phyloP scores from a whole-genome alignment of 2,113 vertebrate species.

The Galemys pyrenaicus region DNA sequence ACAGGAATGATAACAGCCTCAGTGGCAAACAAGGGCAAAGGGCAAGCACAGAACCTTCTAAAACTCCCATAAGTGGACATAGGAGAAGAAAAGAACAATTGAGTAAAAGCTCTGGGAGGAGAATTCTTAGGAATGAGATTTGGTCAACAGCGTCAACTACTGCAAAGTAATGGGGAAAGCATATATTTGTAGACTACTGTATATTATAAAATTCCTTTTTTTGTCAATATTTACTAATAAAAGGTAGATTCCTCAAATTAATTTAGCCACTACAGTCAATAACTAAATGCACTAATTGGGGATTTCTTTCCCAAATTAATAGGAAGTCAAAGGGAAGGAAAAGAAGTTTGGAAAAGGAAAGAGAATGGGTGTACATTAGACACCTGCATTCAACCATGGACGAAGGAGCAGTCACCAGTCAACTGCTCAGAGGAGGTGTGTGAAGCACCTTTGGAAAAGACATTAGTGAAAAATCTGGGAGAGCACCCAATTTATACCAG shows the following conservation, averaged over 20 bases:
- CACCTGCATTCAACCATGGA: neutral
- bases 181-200: neutral
- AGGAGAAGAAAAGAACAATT: neutral
- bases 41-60: neutral
- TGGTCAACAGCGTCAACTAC: neutral
- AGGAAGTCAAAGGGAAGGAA: neutral
- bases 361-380: neutral
- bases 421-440: neutral
- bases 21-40: neutral
- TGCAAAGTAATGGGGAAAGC: neutral
- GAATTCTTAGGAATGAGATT: neutral
- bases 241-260: neutral
- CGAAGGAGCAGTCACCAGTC: neutral
- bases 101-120: neutral
- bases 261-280: neutral
- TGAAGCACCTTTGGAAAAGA: neutral
- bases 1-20: neutral
- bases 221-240: neutral
- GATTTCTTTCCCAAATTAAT: neutral
- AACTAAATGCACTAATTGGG: neutral
- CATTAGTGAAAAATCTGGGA: neutral
- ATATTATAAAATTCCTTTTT: neutral
- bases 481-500: neutral
- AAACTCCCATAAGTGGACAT: too few species aligned
- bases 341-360: neutral